Percentiles rank a stretch among this genome's conserved stretches.
Conservation (phyloP, 2,113 vertebrate genomes). For the Trematocara stigmaticum region DNA sequence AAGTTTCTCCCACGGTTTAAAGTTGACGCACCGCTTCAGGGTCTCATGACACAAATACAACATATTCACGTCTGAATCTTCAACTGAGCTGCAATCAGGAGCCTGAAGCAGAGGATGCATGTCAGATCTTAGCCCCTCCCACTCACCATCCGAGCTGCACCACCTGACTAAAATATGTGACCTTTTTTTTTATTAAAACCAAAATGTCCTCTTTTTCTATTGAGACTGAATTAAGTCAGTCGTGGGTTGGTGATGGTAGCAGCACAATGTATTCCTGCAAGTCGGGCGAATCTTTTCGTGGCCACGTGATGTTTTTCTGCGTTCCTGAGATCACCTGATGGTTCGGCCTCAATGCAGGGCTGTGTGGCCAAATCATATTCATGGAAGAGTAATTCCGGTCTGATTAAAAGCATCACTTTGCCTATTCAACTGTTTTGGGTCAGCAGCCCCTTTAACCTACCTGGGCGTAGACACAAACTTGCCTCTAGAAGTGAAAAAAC, state of each 20-base stretch:
- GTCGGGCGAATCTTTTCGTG: conserved; percentile 23
- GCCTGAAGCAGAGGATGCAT: background rate
- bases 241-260: conserved; percentile 10
- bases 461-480: background rate
- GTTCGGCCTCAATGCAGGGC: conserved; percentile 68
- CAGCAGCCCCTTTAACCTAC: conserved; percentile 3
- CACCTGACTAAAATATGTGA: conserved; percentile 15
- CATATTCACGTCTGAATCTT: background rate
- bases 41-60: background rate
- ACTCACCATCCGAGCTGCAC: background rate
- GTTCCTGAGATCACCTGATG: conserved; percentile 78
- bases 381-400: conserved; percentile 51
- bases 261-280: conserved; percentile 64
- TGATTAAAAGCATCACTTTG: conserved; percentile 62
- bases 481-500: background rate
- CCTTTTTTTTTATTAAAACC: background rate
- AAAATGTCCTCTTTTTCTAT: conserved; percentile 35
- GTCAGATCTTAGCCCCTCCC: background rate
- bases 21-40: background rate
- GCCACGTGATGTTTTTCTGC: conserved; percentile 78
- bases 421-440: conserved; percentile 37
- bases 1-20: background rate
- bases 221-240: conserved; percentile 13
- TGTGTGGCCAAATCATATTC: conserved; percentile 68
- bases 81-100: background rate